Percentiles rank a stretch among this genome's conserved stretches.
Evolutionary conservation across 2,888 invertebrate genomes (phyloP).

Genomic region (Cetonia aurata): DNA sequence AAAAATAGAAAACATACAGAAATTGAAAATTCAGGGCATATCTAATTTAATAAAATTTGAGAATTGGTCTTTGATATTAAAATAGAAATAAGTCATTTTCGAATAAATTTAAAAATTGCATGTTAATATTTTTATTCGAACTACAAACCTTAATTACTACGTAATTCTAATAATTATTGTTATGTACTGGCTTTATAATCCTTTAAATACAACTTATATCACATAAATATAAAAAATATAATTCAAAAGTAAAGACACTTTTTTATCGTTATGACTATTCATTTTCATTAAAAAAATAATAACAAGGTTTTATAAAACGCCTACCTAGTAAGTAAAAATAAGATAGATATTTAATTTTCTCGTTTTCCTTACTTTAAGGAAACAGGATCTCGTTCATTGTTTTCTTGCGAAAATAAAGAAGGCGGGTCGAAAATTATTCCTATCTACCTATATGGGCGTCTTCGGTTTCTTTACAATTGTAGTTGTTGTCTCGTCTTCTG

Average conservation of each 20-base stretch:
- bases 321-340: slow-evolving; percentile 41
- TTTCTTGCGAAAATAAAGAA: slow-evolving; percentile 15
- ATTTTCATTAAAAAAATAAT: slow-evolving; percentile 38
- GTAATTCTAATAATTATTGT: slow-evolving; percentile 35
- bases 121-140: slow-evolving; percentile 31
- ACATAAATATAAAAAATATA: slow-evolving; percentile 45
- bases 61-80: no score
- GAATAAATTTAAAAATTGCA: no score
- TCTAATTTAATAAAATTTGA: no score
- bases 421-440: slow-evolving; percentile 42
- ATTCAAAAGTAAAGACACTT: slow-evolving; percentile 37
- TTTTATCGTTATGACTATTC: slow-evolving; percentile 36
- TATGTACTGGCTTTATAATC: slow-evolving; percentile 42
- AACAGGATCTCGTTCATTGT: slow-evolving; percentile 16
- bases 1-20: no score
- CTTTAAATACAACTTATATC: slow-evolving; percentile 43
- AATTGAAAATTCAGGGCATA: no score
- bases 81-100: no score
- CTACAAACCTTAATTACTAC: slow-evolving; percentile 31
- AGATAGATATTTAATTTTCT: slow-evolving; percentile 32
- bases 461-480: slow-evolving; percentile 62
- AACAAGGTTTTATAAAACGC: slow-evolving; percentile 39
- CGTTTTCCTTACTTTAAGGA: slow-evolving; percentile 23
- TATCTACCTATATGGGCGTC: slow-evolving; percentile 64
- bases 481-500: slow-evolving; percentile 61